phyloP scores from a whole-genome alignment of 2,888 invertebrate species.

The Troglohyphantes excavatus region DNA sequence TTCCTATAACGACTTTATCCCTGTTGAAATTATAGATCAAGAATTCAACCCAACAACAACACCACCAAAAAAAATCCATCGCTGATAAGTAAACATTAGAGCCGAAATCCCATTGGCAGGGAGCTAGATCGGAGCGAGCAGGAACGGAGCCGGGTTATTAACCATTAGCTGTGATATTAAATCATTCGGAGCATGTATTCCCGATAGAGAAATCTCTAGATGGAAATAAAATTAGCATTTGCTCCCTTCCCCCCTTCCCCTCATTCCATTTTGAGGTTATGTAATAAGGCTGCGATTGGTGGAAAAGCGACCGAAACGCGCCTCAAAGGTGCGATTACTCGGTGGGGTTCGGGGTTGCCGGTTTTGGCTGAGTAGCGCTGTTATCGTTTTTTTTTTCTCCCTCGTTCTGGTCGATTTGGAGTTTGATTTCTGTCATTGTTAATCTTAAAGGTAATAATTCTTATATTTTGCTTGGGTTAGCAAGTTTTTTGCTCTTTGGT shows the following conservation, averaged over 20 bases:
- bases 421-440: no score
- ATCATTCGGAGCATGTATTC: conserved; percentile 71
- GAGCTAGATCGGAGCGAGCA: neutral
- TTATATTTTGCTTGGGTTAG: no score
- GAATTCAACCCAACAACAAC: neutral
- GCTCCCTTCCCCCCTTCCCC: conserved; percentile 53
- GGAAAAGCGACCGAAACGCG: conserved; percentile 69
- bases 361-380: conserved; percentile 31
- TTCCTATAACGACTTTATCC: no score
- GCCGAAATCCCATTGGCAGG: conserved; percentile 33
- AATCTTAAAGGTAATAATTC: no score
- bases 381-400: conserved; percentile 5
- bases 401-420: no score
- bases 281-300: conserved; percentile 76
- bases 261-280: conserved; percentile 66
- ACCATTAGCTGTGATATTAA: conserved; percentile 76
- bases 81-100: conserved; percentile 42
- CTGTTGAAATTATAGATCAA: no score
- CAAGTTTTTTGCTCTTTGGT: no score
- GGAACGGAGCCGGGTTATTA: conserved; percentile 63
- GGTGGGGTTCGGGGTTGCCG: conserved; percentile 19
- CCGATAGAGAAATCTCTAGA: conserved; percentile 73
- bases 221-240: conserved; percentile 79
- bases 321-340: conserved; percentile 76
- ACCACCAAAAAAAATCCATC: conserved; percentile 14